These are phyloP conservation scores for Phrixothrix hirtus DNA, from an alignment of 2,888 invertebrate genomes.

Conservation along the genomic window DNA sequence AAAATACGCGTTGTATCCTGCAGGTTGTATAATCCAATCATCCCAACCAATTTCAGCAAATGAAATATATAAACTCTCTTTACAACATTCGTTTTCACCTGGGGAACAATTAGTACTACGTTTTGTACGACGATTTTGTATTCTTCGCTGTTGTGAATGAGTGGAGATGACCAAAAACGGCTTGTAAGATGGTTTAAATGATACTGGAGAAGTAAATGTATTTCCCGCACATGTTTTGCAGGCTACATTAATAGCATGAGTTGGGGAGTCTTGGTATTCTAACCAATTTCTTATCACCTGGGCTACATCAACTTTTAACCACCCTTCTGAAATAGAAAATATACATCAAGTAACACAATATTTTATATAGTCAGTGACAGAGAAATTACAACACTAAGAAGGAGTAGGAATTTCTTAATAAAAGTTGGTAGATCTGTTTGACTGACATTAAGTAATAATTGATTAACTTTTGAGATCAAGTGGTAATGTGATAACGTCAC, in stretches of 20 bases:
- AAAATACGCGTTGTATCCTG: slow-evolving; percentile 85
- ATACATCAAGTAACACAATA: no score
- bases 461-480: no score
- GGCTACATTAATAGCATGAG: slow-evolving; percentile 74
- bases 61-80: slow-evolving; percentile 79
- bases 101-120: slow-evolving; percentile 71
- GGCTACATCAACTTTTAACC: slow-evolving; percentile 79
- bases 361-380: no score
- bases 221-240: slow-evolving; percentile 76
- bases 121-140: slow-evolving; percentile 43
- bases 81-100: slow-evolving; percentile 76
- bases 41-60: slow-evolving; percentile 87
- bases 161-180: slow-evolving; percentile 83
- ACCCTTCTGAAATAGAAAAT: slow-evolving; percentile 64
- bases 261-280: slow-evolving; percentile 66
- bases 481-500: no score
- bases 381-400: no score
- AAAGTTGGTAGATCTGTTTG: no score
- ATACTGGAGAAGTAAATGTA: slow-evolving; percentile 68
- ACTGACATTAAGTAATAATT: no score
- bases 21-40: slow-evolving; percentile 83
- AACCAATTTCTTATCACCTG: slow-evolving; percentile 79
- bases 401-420: no score
- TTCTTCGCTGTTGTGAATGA: slow-evolving; percentile 66
- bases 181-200: slow-evolving; percentile 68